Evolutionary conservation across 1,140 invertebrate genomes (phyloP).

Genomic region (Zaprionus nigranus): DNA sequence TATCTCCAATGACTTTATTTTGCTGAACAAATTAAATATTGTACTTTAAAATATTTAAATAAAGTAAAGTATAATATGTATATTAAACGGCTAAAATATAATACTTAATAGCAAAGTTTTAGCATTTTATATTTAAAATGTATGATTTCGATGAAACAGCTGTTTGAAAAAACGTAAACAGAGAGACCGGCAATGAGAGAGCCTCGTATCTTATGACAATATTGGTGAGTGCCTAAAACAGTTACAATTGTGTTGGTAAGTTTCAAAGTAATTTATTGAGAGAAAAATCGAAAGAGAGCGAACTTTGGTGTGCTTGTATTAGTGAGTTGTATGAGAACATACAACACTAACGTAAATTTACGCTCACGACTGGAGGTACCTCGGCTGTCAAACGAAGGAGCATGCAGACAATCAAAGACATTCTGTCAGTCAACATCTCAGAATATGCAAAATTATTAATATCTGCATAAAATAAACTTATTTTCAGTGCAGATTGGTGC

Average conservation of each 20-base stretch:
- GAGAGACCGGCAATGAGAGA: neutral
- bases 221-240: neutral
- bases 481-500: neutral
- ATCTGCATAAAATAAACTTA: neutral
- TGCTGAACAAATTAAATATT: no score
- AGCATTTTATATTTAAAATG: neutral
- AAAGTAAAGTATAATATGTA: no score
- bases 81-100: neutral
- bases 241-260: no score
- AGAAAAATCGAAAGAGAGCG: neutral
- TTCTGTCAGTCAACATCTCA: neutral
- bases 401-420: neutral
- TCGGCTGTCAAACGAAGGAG: neutral
- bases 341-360: no score
- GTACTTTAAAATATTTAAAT: neutral
- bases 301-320: neutral
- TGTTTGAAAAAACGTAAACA: neutral
- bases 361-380: neutral
- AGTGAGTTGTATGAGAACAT: neutral
- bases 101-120: neutral
- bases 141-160: neutral
- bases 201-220: neutral
- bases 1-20: neutral
- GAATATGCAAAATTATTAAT: neutral
- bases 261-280: neutral